phyloP scores from a whole-genome alignment of 2,888 invertebrate species.

The Geotrupes spiniger region DNA sequence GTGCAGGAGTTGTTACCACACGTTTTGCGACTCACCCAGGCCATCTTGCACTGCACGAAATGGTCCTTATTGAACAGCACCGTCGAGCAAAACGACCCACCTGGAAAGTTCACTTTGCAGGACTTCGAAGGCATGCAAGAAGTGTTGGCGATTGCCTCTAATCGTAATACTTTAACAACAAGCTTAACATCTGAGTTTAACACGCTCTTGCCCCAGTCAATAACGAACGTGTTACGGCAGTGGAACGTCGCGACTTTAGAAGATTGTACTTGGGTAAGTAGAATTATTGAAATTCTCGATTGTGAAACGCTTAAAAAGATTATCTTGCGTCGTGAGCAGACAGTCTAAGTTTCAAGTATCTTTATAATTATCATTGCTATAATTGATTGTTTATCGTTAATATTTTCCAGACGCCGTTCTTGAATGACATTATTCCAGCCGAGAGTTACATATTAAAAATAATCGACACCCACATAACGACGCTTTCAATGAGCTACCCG shows the following conservation, averaged over 20 bases:
- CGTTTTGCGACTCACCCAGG: constrained; percentile 63
- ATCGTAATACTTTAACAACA: constrained; percentile 42
- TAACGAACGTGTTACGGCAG: constrained; percentile 59
- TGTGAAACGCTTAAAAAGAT: no score
- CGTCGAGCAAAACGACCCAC: constrained; percentile 44
- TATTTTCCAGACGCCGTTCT: constrained; percentile 62
- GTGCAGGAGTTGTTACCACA: constrained; percentile 66
- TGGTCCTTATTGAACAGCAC: constrained; percentile 46
- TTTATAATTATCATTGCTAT: background rate
- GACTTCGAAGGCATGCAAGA: constrained; percentile 49
- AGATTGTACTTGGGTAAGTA: constrained; percentile 60
- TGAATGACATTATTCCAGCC: constrained; percentile 76
- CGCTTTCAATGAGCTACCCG: constrained; percentile 59
- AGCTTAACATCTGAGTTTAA: constrained; percentile 54
- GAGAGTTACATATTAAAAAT: constrained; percentile 77
- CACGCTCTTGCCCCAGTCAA: constrained; percentile 54
- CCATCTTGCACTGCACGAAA: constrained; percentile 59
- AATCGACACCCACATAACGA: constrained; percentile 64
- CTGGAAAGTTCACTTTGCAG: constrained; percentile 50
- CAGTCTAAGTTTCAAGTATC: background rate
- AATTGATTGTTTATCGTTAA: background rate
- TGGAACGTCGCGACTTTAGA: constrained; percentile 59
- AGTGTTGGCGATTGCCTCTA: constrained; percentile 51
- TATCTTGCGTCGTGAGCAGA: no score
- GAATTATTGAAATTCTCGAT: no score